These are phyloP conservation scores for Ephydatia muelleri DNA, from an alignment of 37 sponge, comb jelly and placozoan species.

Conservation along the genomic window DNA sequence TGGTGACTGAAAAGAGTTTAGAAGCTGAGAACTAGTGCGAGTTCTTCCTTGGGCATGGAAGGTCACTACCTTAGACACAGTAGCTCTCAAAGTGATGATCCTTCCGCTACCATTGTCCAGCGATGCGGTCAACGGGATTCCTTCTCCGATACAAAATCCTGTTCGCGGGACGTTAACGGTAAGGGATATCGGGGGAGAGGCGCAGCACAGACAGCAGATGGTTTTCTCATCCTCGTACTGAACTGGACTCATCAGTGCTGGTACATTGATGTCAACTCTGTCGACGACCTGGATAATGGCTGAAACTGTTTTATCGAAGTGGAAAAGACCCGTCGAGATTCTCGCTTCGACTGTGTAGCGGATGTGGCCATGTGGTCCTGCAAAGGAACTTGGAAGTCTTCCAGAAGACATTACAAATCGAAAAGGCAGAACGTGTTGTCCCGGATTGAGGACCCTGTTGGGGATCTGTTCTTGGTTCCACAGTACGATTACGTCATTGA, in stretches of 20 bases:
- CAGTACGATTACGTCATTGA: conserved; percentile 12
- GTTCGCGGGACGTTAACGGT: conserved; percentile 35
- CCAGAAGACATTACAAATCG: conserved; percentile 28
- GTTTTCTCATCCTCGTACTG: conserved; percentile 44
- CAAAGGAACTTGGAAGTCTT: conserved; percentile 26
- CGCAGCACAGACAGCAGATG: conserved; percentile 79
- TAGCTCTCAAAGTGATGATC: conserved; percentile 16
- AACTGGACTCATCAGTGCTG: conserved; percentile 20
- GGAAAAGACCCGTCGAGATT: conserved; percentile 47
- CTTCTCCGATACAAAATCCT: conserved; percentile 68
- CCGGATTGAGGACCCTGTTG: conserved; percentile 25
- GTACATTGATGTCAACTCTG: conserved; percentile 47
- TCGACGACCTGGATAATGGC: conserved; percentile 38
- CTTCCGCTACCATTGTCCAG: conserved; percentile 53
- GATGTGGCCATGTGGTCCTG: conserved; percentile 44
- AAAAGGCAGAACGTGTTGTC: conserved; percentile 48
- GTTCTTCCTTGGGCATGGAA: conserved; percentile 43
- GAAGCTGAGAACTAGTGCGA: not conserved
- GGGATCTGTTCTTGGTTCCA: conserved; percentile 29
- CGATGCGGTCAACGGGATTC: conserved; percentile 26
- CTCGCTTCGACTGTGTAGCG: conserved; percentile 52
- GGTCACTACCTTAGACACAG: conserved; percentile 2
- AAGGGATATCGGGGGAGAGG: conserved; percentile 59
- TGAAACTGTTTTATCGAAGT: conserved; percentile 43
- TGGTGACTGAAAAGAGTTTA: conserved; percentile 5